phyloP scores from a whole-genome alignment of 1,140 invertebrate genomes.

The Leptopilina boulardi region DNA sequence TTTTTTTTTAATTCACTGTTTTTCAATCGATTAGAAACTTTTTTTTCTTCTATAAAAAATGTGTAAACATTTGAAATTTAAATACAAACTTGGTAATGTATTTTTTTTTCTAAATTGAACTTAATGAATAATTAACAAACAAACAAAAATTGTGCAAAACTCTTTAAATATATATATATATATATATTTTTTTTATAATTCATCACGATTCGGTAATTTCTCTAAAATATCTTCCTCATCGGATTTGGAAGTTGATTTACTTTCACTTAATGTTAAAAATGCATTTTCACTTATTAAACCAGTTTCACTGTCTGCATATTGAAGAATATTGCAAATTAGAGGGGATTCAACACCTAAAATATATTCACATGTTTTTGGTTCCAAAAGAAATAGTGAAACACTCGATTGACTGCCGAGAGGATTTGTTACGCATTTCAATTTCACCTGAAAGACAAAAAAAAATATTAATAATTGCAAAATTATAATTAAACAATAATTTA shows the following conservation, averaged over 20 bases:
- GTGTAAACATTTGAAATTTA: too few species aligned
- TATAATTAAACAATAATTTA: too few species aligned
- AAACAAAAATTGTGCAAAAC: too few species aligned
- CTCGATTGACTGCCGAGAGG: constrained; percentile 81
- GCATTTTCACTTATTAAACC: constrained; percentile 77
- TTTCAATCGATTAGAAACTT: too few species aligned
- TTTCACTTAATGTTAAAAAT: constrained; percentile 73
- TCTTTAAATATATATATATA: too few species aligned
- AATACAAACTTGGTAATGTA: too few species aligned
- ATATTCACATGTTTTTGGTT: constrained; percentile 94
- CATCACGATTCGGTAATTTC: constrained; percentile 69
- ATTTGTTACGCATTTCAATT: constrained; percentile 87
- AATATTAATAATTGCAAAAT: too few species aligned
- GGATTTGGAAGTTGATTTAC: constrained; percentile 57
- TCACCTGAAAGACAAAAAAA: constrained; percentile 76
- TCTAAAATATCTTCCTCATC: constrained; percentile 65
- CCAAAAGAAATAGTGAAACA: constrained; percentile 91
- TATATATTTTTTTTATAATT: constrained; percentile 51
- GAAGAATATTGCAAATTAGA: constrained; percentile 90
- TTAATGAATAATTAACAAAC: too few species aligned
- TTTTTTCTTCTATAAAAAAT: too few species aligned
- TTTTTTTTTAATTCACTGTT: too few species aligned
- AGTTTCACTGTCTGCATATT: constrained; percentile 82
- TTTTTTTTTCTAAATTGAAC: too few species aligned
- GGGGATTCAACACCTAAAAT: constrained; percentile 93